Percentiles rank a stretch among this genome's conserved stretches.
Conservation (phyloP, 2,113 vertebrate genomes). For the Calyptomena viridis region DNA sequence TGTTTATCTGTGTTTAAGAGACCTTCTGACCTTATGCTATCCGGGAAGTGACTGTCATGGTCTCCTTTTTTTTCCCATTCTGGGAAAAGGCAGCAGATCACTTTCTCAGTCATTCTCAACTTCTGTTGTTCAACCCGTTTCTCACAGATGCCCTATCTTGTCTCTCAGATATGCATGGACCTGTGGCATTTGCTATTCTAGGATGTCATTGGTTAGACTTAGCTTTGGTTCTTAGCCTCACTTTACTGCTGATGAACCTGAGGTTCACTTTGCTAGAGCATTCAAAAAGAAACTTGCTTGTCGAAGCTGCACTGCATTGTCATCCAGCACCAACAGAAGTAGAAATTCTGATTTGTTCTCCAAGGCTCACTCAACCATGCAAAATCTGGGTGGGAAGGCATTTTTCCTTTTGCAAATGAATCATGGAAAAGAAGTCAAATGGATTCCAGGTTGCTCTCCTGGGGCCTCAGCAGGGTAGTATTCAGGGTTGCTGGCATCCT, state of each 20-base stretch:
- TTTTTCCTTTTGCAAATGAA: not conserved
- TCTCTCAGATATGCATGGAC: not conserved
- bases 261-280: not conserved
- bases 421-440: not conserved
- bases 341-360: not conserved
- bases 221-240: not conserved
- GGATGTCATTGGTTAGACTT: not conserved
- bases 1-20: no score
- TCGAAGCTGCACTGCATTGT: not conserved
- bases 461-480: not conserved
- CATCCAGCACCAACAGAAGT: not conserved
- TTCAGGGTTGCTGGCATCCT: not conserved
- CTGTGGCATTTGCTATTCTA: not conserved
- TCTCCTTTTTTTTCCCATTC: no score
- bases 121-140: no score
- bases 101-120: no score
- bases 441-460: not conserved
- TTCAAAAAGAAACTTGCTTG: not conserved
- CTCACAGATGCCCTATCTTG: not conserved
- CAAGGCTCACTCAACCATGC: not conserved
- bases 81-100: no score
- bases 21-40: no score
- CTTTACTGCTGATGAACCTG: not conserved
- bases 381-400: not conserved
- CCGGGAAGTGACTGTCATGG: no score